These are phyloP conservation scores for Metalampra italica DNA, from an alignment of 2,888 invertebrate species.

Conservation along the genomic window DNA sequence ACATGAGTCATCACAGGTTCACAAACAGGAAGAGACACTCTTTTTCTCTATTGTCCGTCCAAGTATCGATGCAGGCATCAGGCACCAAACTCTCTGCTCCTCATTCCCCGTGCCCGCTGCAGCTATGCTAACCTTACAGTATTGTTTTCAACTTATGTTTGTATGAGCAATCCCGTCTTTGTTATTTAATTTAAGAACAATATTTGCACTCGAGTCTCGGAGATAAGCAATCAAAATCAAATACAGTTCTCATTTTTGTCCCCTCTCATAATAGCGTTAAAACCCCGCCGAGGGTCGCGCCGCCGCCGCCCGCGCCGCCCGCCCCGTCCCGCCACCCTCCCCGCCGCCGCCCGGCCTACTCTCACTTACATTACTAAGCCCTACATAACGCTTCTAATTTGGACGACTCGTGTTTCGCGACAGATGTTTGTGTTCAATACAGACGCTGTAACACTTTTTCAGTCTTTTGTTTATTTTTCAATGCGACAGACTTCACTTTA, in stretches of 20 bases:
- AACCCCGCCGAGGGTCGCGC: constrained; percentile 36
- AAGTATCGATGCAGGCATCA: too few relatives aligned
- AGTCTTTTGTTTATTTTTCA: constrained; percentile 24
- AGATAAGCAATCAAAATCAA: constrained; percentile 23
- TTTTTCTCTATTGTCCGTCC: too few relatives aligned
- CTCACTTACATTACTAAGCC: constrained; percentile 12
- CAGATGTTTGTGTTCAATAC: constrained; percentile 39
- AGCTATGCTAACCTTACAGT: too few relatives aligned
- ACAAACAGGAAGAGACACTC: too few relatives aligned
- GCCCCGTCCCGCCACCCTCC: too few relatives aligned
- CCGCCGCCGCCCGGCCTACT: constrained; percentile 12
- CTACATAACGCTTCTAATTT: constrained; percentile 7
- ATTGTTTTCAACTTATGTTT: background rate
- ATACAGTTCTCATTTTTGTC: constrained; percentile 49
- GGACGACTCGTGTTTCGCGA: constrained; percentile 21
- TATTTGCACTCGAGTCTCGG: constrained; percentile 12
- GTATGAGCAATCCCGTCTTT: background rate
- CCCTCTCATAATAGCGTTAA: constrained; percentile 50
- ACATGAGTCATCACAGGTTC: too few relatives aligned
- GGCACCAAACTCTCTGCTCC: too few relatives aligned
- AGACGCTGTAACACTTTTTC: constrained; percentile 9
- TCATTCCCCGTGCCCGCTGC: too few relatives aligned
- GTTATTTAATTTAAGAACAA: background rate
- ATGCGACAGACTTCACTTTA: constrained; percentile 16
- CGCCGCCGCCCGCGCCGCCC: constrained; percentile 16